A percentile compares a stretch with the other conserved stretches of the same genome.
These are phyloP conservation scores for Ochotona princeps DNA, from an alignment of 2,113 vertebrate genomes.

Conservation along the genomic window DNA sequence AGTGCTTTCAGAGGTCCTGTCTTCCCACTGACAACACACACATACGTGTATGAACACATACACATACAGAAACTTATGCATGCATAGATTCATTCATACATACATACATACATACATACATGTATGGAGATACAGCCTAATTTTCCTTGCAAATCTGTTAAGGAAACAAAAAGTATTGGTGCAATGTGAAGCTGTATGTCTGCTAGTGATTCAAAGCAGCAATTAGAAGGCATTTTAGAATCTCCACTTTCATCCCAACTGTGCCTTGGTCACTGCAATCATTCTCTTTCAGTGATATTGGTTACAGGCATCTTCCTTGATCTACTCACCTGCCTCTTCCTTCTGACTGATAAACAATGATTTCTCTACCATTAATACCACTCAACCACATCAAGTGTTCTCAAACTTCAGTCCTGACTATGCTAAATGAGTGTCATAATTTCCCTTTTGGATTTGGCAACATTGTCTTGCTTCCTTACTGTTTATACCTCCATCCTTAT, in stretches of 20 bases:
- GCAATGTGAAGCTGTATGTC: background rate
- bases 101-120: background rate
- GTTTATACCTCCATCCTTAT: no score
- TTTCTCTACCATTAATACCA: background rate
- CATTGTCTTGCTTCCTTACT: background rate
- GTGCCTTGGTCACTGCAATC: background rate
- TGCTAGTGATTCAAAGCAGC: background rate
- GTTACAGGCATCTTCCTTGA: background rate
- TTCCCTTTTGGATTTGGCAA: background rate
- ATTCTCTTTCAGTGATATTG: background rate
- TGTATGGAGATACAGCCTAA: no score
- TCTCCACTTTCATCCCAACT: background rate
- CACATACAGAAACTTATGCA: no score
- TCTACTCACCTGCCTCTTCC: background rate
- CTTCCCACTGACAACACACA: background rate
- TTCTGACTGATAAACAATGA: background rate
- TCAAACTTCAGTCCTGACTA: background rate
- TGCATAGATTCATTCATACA: background rate
- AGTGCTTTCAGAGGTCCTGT: constrained; percentile 27
- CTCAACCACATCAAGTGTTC: background rate
- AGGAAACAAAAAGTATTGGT: background rate
- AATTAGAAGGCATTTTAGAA: background rate
- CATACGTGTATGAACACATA: no score
- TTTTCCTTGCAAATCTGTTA: background rate
- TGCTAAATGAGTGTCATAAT: no score